Conservation (phyloP, 2,113 vertebrate species). For the Chloropsis cyanopogon region DNA sequence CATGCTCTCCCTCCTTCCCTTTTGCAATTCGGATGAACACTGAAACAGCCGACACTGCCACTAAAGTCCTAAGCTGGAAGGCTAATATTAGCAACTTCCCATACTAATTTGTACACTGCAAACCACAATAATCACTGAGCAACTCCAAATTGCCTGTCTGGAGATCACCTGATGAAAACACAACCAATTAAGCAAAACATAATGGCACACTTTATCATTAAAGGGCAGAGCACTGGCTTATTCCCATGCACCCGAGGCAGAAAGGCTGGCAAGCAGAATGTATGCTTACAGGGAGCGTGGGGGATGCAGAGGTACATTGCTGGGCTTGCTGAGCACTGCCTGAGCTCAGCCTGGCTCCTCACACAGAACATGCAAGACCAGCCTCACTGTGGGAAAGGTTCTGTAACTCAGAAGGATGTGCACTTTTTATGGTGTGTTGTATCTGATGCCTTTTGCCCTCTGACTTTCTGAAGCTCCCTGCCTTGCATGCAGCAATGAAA, state of each 20-base stretch:
- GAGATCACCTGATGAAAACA: slow-evolving; percentile 16
- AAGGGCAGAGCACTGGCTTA: not conserved
- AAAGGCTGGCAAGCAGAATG: not conserved
- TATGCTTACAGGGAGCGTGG: accelerated
- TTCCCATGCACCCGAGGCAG: not conserved
- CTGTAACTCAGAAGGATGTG: not conserved
- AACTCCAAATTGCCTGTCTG: not conserved
- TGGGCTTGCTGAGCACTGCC: not conserved
- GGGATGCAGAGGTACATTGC: not conserved
- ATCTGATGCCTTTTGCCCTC: not conserved
- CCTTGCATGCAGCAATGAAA: not conserved
- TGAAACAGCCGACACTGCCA: not conserved
- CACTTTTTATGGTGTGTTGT: accelerated
- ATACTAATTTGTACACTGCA: slow-evolving; percentile 22
- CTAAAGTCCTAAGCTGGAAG: not conserved
- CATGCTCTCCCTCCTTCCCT: not conserved
- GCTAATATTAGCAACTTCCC: not conserved
- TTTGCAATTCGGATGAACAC: accelerated
- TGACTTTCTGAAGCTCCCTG: not conserved
- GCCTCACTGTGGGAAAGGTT: not conserved
- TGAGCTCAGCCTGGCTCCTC: not conserved
- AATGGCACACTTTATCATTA: not conserved
- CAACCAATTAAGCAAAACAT: not conserved
- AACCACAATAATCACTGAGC: not conserved
- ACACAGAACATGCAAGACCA: accelerated